A percentile compares a stretch with the other conserved stretches of the same genome.
phyloP scores from a whole-genome alignment of 2,113 vertebrate species.

The Stigmatopora nigra region DNA sequence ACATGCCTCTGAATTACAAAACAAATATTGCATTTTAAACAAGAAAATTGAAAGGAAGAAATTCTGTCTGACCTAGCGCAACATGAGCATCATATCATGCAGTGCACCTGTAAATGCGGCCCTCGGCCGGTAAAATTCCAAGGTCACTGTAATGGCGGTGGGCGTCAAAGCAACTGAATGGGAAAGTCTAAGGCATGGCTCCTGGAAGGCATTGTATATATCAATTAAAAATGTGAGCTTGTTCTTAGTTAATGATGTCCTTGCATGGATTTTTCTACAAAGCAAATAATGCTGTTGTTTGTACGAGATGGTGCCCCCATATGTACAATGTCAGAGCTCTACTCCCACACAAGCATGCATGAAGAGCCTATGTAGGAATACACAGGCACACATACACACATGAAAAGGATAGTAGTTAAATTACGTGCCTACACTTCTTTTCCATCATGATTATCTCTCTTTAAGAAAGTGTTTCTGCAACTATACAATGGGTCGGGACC shows the following conservation, averaged over 20 bases:
- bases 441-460: conserved; percentile 17
- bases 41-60: conserved; percentile 4
- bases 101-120: conserved; percentile 47
- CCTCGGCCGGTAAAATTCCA: conserved; percentile 20
- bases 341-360: conserved; percentile 45
- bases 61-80: conserved; percentile 2
- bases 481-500: conserved; percentile 28
- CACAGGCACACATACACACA: conserved; percentile 14
- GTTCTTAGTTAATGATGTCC: conserved; percentile 63
- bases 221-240: conserved; percentile 56
- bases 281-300: conserved; percentile 61
- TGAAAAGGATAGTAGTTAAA: conserved; percentile 6
- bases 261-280: conserved; percentile 50
- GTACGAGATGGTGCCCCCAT: conserved; percentile 45
- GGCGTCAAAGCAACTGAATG: conserved; percentile 27
- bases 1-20: conserved; percentile 30
- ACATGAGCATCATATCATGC: conserved; percentile 13
- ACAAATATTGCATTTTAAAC: conserved; percentile 19
- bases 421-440: conserved; percentile 15
- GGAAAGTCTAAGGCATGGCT: conserved; percentile 37
- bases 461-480: conserved; percentile 22
- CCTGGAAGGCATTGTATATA: conserved; percentile 25
- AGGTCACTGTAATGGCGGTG: conserved; percentile 34
- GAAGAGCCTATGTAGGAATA: conserved; percentile 24
- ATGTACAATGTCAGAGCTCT: conserved; percentile 39